phyloP scores from a whole-genome alignment of 2,888 invertebrate species.

The Hirtodrosophila alboralis region DNA sequence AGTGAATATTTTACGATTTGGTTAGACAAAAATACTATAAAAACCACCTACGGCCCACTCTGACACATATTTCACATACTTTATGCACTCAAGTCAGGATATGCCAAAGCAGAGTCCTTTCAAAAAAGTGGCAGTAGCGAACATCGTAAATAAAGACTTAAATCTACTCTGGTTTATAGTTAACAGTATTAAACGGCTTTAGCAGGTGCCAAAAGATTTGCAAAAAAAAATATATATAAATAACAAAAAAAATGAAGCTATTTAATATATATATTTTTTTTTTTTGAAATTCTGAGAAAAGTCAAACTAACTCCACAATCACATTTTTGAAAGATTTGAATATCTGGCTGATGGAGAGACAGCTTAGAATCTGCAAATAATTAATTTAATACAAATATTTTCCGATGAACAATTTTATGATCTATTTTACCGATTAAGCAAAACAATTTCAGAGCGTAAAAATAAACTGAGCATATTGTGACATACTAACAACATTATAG shows the following conservation, averaged over 20 bases:
- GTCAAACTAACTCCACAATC: too few relatives aligned
- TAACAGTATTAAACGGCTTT: conserved; percentile 11
- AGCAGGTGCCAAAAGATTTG: conserved; percentile 19
- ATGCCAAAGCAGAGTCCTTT: conserved; percentile 10
- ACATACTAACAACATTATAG: too few relatives aligned
- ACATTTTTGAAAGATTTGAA: too few relatives aligned
- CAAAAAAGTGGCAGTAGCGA: conserved; percentile 4
- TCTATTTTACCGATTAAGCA: too few relatives aligned
- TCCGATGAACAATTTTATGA: too few relatives aligned
- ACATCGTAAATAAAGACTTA: conserved; percentile 16
- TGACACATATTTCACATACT: conserved; percentile 28
- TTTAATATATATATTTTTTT: too few relatives aligned
- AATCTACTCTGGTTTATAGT: conserved; percentile 21
- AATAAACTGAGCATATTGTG: too few relatives aligned
- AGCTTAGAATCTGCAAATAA: too few relatives aligned
- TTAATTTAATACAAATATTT: too few relatives aligned
- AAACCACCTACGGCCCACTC: conserved; percentile 29
- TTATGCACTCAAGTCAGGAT: conserved; percentile 29
- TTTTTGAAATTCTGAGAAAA: too few relatives aligned
- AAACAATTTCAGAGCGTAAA: too few relatives aligned
- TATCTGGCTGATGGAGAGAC: too few relatives aligned
- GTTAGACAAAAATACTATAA: conserved; percentile 47
- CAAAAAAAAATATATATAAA: conserved; percentile 8
- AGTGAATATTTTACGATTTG: conserved; percentile 62
- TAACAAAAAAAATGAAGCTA: neutral